phyloP scores from a whole-genome alignment of 2,888 invertebrate species.

The Rhogogaster chlorosoma region DNA sequence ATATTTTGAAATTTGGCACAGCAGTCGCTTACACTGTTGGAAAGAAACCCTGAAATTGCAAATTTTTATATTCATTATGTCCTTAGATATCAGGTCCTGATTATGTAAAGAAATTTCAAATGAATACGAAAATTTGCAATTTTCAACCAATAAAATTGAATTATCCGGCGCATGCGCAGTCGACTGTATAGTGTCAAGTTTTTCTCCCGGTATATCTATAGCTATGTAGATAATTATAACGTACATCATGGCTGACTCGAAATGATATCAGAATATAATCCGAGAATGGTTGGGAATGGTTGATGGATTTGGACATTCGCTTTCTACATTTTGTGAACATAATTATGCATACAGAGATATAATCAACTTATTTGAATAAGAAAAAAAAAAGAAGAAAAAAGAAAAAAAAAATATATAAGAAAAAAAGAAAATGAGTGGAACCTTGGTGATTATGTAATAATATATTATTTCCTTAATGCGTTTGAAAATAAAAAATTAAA shows the following conservation, averaged over 20 bases:
- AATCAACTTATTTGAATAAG: neutral
- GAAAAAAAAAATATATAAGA: neutral
- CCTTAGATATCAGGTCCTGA: no score
- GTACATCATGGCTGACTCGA: neutral
- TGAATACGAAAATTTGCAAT: no score
- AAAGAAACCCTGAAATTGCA: no score
- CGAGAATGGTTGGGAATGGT: neutral
- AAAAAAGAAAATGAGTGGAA: constrained; percentile 19
- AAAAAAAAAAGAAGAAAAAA: neutral
- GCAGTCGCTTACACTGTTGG: no score
- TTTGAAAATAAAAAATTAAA: neutral
- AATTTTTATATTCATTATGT: no score
- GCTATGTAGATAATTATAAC: neutral
- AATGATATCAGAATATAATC: neutral
- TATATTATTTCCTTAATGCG: neutral
- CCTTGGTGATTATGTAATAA: constrained; percentile 12
- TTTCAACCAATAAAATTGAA: no score
- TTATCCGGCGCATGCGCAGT: no score
- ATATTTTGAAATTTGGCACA: no score
- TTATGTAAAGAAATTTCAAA: no score
- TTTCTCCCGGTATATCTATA: no score
- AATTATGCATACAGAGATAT: no score
- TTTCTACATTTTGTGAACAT: constrained; percentile 45
- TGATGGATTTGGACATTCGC: constrained; percentile 19
- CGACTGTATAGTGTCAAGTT: no score